Conservation (phyloP, 2,888 invertebrate species). For the Drosophila formosana region DNA sequence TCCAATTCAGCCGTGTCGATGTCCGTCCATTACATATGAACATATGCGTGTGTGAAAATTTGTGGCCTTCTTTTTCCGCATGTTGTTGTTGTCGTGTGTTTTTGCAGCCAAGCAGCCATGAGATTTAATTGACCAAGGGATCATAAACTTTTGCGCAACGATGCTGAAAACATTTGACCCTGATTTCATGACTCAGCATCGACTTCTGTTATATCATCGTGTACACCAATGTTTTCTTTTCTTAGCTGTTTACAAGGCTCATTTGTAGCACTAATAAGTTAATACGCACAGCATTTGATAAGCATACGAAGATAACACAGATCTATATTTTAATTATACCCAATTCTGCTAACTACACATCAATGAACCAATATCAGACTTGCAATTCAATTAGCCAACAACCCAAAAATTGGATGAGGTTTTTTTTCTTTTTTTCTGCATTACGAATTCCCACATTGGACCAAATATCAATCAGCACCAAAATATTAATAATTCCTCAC, state of each 20-base stretch:
- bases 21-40: constrained; percentile 26
- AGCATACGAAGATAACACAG: constrained; percentile 18
- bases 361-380: too few species aligned
- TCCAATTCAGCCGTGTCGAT: constrained; percentile 43
- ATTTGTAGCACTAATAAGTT: constrained; percentile 16
- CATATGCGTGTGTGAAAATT: constrained; percentile 36
- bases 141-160: constrained; percentile 83
- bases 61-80: constrained; percentile 18
- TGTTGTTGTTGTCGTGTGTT: background rate
- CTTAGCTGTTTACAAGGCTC: background rate
- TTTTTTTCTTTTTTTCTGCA: too few species aligned
- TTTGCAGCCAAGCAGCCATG: constrained; percentile 54
- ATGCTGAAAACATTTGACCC: constrained; percentile 83
- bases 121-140: constrained; percentile 85
- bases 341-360: too few species aligned
- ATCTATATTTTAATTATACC: constrained; percentile 14
- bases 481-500: too few species aligned
- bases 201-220: constrained; percentile 20
- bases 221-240: background rate
- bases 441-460: too few species aligned
- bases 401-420: too few species aligned
- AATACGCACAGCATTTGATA: constrained; percentile 29
- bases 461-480: too few species aligned
- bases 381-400: too few species aligned
- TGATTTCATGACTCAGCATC: constrained; percentile 83